These are phyloP conservation scores for Pseudobourletiella spinata DNA, from an alignment of 1,140 invertebrate species.

Conservation along the genomic window DNA sequence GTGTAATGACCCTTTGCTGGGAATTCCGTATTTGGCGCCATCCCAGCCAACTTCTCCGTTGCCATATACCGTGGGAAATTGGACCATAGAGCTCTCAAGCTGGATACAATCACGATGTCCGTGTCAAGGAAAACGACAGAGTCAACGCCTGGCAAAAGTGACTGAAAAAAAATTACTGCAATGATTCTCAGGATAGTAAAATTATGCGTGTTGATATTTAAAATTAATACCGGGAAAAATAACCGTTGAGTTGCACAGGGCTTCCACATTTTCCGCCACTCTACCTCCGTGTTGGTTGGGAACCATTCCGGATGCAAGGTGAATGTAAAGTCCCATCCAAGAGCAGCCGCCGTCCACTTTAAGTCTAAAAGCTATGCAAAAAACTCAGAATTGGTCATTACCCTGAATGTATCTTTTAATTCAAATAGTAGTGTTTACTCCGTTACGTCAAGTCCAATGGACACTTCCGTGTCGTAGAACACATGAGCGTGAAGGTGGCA, in stretches of 20 bases:
- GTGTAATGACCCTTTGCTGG: slow-evolving; percentile 90
- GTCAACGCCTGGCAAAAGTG: slow-evolving; percentile 66
- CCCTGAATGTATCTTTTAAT: too few relatives aligned
- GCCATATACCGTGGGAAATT: slow-evolving; percentile 73
- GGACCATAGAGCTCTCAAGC: slow-evolving; percentile 70
- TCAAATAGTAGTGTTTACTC: too few relatives aligned
- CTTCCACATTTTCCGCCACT: slow-evolving; percentile 83
- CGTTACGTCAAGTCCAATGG: too few relatives aligned
- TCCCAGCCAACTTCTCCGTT: slow-evolving; percentile 74
- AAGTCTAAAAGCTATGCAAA: slow-evolving; percentile 33
- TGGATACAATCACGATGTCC: slow-evolving; percentile 76
- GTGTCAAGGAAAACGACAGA: slow-evolving; percentile 85
- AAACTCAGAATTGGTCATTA: too few relatives aligned
- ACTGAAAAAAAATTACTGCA: slow-evolving; percentile 57
- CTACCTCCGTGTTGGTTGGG: slow-evolving; percentile 57
- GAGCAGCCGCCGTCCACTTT: slow-evolving; percentile 59
- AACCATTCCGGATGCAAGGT: slow-evolving; percentile 66
- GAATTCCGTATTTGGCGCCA: slow-evolving; percentile 84
- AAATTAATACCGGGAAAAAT: slow-evolving; percentile 68
- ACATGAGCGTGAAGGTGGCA: too few relatives aligned
- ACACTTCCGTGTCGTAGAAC: too few relatives aligned
- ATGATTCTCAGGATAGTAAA: slow-evolving; percentile 11
- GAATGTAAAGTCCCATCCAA: slow-evolving; percentile 57
- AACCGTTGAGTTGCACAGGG: slow-evolving; percentile 84
- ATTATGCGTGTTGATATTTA: neutral